Evolutionary conservation across 2,888 invertebrate species (phyloP).

Genomic region (Matsumyia berberina): DNA sequence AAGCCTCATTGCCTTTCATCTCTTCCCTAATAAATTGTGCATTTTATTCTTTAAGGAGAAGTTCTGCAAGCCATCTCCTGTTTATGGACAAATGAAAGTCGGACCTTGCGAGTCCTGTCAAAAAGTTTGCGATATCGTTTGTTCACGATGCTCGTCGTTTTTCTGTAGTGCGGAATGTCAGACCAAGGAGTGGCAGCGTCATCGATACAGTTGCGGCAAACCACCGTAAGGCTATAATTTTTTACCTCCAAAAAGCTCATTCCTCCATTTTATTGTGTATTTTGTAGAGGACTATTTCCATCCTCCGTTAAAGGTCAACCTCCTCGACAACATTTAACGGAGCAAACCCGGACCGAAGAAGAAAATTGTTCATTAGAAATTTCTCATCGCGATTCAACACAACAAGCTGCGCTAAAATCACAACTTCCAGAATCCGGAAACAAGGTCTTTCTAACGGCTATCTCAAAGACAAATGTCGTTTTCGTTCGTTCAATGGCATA

Average conservation of each 20-base stretch:
- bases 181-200: constrained; percentile 78
- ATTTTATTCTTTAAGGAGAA: constrained; percentile 44
- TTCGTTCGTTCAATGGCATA: constrained; percentile 81
- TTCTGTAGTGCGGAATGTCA: constrained; percentile 81
- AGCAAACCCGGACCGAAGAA: background rate
- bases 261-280: background rate
- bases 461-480: constrained; percentile 81
- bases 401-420: constrained; percentile 48
- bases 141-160: constrained; percentile 78
- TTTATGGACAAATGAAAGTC: constrained; percentile 21
- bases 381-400: constrained; percentile 10
- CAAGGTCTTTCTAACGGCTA: constrained; percentile 80
- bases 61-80: constrained; percentile 22
- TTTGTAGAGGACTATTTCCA: constrained; percentile 22
- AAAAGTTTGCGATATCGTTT: constrained; percentile 77
- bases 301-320: background rate
- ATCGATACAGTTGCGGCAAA: constrained; percentile 79
- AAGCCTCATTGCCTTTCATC: background rate
- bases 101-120: constrained; percentile 76
- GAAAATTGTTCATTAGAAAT: background rate
- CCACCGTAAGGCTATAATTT: constrained; percentile 76
- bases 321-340: background rate
- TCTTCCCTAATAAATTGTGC: background rate
- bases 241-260: background rate
- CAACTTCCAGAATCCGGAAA: constrained; percentile 79